Evolutionary conservation across 1,140 invertebrate species (phyloP), one percentile per base, ranked within the genome.

Genomic region (Drosophila mayri): DNA sequence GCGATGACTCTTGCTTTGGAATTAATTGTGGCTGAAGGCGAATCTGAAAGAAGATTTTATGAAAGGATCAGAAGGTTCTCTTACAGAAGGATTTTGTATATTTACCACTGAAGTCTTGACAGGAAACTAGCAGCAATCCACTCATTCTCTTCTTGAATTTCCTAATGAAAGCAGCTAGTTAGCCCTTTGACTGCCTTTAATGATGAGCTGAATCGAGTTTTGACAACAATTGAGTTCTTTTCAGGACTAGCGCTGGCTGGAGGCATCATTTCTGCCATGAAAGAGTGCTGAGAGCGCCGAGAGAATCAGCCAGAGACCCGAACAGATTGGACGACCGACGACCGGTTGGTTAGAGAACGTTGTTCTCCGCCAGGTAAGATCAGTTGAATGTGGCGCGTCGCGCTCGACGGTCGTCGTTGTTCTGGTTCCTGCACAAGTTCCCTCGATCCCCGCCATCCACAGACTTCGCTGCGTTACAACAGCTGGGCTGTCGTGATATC

Each of bases 321-420:
- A 41, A 66, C 61, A 16, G 6, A 25, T 59, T 16, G 28, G 59
- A 50, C 43, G 66, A 47, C 14, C n/a, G 20, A 25, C 62, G 40
- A 38, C 20, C 43, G 70, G 43, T 72, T 41, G 66, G 37, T 43
- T 37, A 57, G 70, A 72, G 67, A 71, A 59, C 67, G 44, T 20
- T 72, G n/a, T 37, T 44, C 20, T 10, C 4, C 16, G 7, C 28
- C 22, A 38, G 47, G 37, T 50, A 38, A 50, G 79, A 64, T 86
- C 79, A 86, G 75, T 86, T 73, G 59, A 79, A 76, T 66, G 70
- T 86, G 66, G 83, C 78, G 83, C 83, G 71, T 79, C 50, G 83
- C 75, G 75, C 79, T 79, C 55, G 61, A 55, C 71, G 78, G 86
- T 85, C 72, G 60, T 61, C 81, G 47, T 20, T 67, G 18, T 67